Evolutionary conservation across 2,888 invertebrate species (phyloP).

Genomic region (Noctua comes): DNA sequence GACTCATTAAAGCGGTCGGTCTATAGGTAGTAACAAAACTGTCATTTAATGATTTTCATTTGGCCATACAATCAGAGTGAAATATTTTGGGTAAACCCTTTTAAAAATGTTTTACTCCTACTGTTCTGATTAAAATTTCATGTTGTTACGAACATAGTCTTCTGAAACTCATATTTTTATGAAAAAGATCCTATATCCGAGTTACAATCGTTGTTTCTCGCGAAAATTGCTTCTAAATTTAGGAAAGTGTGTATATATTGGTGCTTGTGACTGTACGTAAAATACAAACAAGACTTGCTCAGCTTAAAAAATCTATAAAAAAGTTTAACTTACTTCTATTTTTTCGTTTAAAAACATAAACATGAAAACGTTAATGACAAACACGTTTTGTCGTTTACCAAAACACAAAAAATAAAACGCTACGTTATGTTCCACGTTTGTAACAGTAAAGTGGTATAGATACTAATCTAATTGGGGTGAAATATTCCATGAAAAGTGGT

Average conservation of each 20-base stretch:
- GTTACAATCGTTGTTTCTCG: no score
- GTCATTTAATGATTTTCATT: not conserved
- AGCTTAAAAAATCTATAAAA: not conserved
- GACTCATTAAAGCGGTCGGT: no score
- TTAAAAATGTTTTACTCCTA: no score
- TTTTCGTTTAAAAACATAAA: not conserved
- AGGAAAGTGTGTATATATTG: no score
- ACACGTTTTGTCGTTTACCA: conserved; percentile 3
- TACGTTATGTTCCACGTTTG: not conserved
- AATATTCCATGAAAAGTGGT: conserved; percentile 13
- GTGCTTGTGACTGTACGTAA: no score
- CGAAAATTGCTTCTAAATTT: no score
- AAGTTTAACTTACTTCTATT: not conserved
- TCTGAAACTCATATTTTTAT: no score
- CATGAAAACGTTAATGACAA: not conserved
- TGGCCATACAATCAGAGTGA: not conserved
- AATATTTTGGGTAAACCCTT: not conserved
- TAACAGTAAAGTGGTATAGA: conserved; percentile 18
- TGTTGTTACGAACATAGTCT: no score
- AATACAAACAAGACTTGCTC: not conserved
- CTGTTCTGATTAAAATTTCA: no score
- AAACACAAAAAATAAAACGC: conserved; percentile 14
- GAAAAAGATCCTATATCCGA: no score
- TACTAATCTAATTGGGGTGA: conserved; percentile 23
- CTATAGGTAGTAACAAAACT: not conserved